A percentile compares a stretch with the other conserved stretches of the same genome.
Evolutionary conservation across 2,797 vertebrate genomes (phyloP).

Genomic region (Philypnodon macrostomus): DNA sequence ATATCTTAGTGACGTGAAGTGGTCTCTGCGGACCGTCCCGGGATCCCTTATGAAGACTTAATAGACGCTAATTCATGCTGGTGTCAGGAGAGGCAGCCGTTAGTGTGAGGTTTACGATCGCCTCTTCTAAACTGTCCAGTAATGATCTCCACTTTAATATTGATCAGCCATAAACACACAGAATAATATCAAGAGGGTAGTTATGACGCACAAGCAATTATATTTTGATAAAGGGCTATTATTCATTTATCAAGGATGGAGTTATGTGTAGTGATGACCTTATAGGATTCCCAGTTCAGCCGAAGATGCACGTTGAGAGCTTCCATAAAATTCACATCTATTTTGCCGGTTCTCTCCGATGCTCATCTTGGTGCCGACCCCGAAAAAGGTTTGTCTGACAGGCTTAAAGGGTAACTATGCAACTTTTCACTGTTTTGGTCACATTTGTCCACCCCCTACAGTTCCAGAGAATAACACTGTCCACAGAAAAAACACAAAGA

Average conservation of each 20-base stretch:
- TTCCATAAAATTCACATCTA: no score
- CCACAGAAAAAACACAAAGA: no score
- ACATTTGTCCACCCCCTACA: no score
- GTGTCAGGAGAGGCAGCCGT: constrained; percentile 37
- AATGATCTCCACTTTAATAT: constrained; percentile 37
- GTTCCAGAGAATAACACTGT: no score
- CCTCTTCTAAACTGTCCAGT: constrained; percentile 31
- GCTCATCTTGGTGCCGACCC: no score
- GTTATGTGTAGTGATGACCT: background rate
- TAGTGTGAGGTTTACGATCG: constrained; percentile 41
- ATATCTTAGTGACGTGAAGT: constrained; percentile 36
- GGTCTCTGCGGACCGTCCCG: constrained; percentile 16
- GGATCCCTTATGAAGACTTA: constrained; percentile 31
- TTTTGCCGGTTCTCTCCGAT: no score
- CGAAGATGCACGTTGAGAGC: no score
- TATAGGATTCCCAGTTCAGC: no score
- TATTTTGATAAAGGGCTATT: constrained; percentile 29
- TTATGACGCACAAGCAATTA: constrained; percentile 18
- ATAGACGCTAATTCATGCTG: constrained; percentile 44
- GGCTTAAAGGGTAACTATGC: no score
- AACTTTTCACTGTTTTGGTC: no score
- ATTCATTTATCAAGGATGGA: constrained; percentile 15
- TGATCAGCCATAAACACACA: constrained; percentile 35
- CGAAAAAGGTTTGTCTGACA: no score
- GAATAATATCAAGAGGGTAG: constrained; percentile 20